Evolutionary conservation across 2,888 invertebrate species (phyloP).

Genomic region (Hofmannophila pseudospretella): DNA sequence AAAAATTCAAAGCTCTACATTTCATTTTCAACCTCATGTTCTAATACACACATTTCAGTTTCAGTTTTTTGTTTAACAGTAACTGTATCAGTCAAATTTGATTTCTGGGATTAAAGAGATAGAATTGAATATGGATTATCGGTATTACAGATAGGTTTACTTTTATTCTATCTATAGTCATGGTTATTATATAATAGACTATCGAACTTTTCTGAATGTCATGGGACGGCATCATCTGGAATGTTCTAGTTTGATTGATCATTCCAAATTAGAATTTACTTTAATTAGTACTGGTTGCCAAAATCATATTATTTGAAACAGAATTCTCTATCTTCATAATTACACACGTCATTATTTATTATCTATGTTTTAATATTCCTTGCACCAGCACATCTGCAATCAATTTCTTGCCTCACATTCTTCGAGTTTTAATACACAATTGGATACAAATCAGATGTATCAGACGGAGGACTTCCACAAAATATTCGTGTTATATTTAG

Average conservation of each 20-base stretch:
- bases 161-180: slow-evolving; percentile 11
- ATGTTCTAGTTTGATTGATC: slow-evolving; percentile 21
- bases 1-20: slow-evolving; percentile 21
- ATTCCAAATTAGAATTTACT: too few relatives aligned
- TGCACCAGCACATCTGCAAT: too few relatives aligned
- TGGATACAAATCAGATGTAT: too few relatives aligned
- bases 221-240: slow-evolving; percentile 20
- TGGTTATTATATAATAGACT: slow-evolving; percentile 32
- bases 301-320: too few relatives aligned
- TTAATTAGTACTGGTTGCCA: too few relatives aligned
- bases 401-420: too few relatives aligned
- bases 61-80: background rate
- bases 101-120: background rate
- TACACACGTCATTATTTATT: too few relatives aligned
- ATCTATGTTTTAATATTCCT: too few relatives aligned
- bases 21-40: slow-evolving; percentile 11
- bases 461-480: too few relatives aligned
- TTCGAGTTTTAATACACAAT: too few relatives aligned
- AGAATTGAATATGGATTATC: background rate
- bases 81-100: background rate
- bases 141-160: background rate
- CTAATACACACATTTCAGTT: background rate
- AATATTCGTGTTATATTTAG: too few relatives aligned
- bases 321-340: too few relatives aligned
- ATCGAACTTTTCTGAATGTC: slow-evolving; percentile 27